These are phyloP conservation scores for Kradibia gibbosae DNA, from an alignment of 1,140 invertebrate species.

Conservation along the genomic window DNA sequence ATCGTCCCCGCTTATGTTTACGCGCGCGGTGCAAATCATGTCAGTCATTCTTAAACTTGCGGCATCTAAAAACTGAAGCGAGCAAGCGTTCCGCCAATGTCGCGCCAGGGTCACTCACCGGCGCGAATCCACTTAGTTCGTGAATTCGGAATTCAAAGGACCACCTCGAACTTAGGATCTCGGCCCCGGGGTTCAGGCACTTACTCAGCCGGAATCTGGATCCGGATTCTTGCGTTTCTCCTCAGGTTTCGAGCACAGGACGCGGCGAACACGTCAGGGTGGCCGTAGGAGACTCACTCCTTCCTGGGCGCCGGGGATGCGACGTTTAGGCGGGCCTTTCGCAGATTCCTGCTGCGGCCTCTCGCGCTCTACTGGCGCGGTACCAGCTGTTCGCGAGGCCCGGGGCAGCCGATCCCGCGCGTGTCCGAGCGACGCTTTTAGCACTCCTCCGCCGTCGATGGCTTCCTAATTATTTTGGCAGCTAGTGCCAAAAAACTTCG, in stretches of 20 bases:
- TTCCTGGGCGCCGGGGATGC: not conserved
- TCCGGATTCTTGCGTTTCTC: not conserved
- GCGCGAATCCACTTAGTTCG: too few relatives aligned
- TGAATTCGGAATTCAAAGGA: too few relatives aligned
- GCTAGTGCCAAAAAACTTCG: conserved; percentile 50
- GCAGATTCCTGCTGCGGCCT: not conserved
- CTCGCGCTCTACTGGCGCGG: not conserved
- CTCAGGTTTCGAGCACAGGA: not conserved
- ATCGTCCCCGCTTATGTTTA: too few relatives aligned
- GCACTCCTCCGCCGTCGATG: conserved; percentile 72
- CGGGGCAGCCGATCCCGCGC: conserved; percentile 53
- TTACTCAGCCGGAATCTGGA: too few relatives aligned
- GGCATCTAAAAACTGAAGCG: not conserved
- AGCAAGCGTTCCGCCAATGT: conserved; percentile 12
- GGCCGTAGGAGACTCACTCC: not conserved
- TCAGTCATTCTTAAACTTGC: conserved; percentile 40
- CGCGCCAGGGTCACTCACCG: conserved; percentile 31
- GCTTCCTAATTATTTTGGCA: conserved; percentile 86
- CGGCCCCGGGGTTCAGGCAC: too few relatives aligned
- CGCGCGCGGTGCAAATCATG: too few relatives aligned
- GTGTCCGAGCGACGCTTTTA: conserved; percentile 80
- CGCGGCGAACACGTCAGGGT: not conserved
- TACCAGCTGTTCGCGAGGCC: conserved; percentile 13
- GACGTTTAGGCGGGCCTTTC: not conserved
- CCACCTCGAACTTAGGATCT: too few relatives aligned